Evolutionary conservation across 2,888 invertebrate species (phyloP), one percentile per base, ranked within the genome.

Genomic region (Agrochola litura): DNA sequence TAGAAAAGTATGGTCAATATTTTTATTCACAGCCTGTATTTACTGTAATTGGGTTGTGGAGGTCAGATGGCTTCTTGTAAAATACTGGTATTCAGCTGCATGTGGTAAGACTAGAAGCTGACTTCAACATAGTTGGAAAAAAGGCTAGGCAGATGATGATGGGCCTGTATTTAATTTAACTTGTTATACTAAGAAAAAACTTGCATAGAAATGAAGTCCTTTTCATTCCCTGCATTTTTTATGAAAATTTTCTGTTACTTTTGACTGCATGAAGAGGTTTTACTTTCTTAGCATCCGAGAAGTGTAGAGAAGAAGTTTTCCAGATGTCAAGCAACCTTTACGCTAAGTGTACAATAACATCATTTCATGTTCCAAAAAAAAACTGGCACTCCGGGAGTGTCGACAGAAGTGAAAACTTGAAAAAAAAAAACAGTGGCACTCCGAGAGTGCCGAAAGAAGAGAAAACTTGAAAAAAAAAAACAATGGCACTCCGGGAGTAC

Each of bases 1-100:
- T 93, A 83, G 16, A 52, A 87, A 41, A 25, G 10, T 5, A 41
- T 19, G 1, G 12, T n/a, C 16, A 8, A 16, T 60, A 22, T 37
- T 54, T 67, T 52, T 67, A 52, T 52, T 67, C 5, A 67, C 30
- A 52, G 22, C 5, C 30, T 52, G 30, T 22, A 52, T 2, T 67
- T 19, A 49, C 49, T 12, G 19, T 30, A 12, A 49, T 4, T 30
- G 37, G 9, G 30, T 52, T 37, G 9, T 22, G 22, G 30, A 52
- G 5, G 66, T 52, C 22, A 67, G 22, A 52, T 6, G 25, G 6
- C 19, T 25, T 1, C 6, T 19, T 46, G 19, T 25, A 25, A 25
- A 25, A 65, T n/a, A 43, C 8, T n/a, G 16, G 19, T 65, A 19
- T 19, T 46, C 46, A 66, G 12, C 30, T 66, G 66, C 2, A 49